These are phyloP conservation scores for Trialeurodes vaporariorum DNA, from an alignment of 1,140 invertebrate genomes.

Conservation along the genomic window DNA sequence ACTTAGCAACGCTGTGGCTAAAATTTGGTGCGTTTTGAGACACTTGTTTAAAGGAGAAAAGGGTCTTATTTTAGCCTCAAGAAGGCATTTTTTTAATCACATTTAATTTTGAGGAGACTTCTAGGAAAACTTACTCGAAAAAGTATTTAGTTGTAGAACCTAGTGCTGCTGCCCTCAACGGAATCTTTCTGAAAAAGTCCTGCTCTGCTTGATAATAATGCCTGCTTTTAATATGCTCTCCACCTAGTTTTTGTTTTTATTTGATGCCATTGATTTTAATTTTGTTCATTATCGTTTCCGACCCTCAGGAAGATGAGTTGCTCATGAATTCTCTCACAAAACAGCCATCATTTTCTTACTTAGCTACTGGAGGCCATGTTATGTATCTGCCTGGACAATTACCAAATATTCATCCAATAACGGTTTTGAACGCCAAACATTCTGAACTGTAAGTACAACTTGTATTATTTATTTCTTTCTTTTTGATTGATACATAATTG, in stretches of 20 bases:
- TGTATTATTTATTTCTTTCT: constrained; percentile 1
- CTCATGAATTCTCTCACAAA: constrained; percentile 33
- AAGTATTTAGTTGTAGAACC: too few relatives aligned
- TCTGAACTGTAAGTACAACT: neutral
- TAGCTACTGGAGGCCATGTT: constrained; percentile 48
- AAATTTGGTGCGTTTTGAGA: too few relatives aligned
- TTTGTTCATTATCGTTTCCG: constrained; percentile 16
- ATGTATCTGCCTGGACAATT: constrained; percentile 59
- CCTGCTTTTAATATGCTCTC: neutral
- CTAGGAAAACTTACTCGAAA: too few relatives aligned
- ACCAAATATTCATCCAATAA: neutral
- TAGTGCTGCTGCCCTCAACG: too few relatives aligned
- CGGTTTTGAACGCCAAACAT: neutral
- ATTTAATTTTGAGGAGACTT: too few relatives aligned
- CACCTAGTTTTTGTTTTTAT: constrained; percentile 16
- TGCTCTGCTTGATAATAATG: too few relatives aligned
- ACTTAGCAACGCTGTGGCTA: too few relatives aligned
- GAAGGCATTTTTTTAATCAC: too few relatives aligned
- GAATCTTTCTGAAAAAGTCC: too few relatives aligned
- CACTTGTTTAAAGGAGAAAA: too few relatives aligned
- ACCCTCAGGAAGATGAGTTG: constrained; percentile 26
- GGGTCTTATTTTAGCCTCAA: too few relatives aligned
- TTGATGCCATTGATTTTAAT: constrained; percentile 7
- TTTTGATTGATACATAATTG: too few relatives aligned
- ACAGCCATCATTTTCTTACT: constrained; percentile 38